Evolutionary conservation across 2,888 invertebrate genomes (phyloP).

Genomic region (Dascillus cervinus): DNA sequence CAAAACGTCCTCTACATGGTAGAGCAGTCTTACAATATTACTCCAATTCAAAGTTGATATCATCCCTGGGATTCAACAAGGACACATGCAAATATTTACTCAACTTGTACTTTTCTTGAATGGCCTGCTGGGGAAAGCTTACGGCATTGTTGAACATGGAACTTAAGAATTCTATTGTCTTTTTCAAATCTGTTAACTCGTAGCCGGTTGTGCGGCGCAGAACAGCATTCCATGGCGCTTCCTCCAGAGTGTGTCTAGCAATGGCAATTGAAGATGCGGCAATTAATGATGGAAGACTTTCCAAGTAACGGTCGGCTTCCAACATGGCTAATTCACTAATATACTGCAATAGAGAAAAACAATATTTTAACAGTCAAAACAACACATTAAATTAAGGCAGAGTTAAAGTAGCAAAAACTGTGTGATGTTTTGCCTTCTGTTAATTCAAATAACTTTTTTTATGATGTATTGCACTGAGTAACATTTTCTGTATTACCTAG

Average conservation of each 20-base stretch:
- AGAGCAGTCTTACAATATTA: constrained; percentile 7
- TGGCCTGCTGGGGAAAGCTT: constrained; percentile 69
- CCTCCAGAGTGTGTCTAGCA: constrained; percentile 65
- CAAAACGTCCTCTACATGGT: constrained; percentile 3
- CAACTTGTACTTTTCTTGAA: constrained; percentile 81
- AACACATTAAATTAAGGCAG: too few relatives aligned
- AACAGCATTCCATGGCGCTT: constrained; percentile 56
- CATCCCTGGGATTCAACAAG: constrained; percentile 9
- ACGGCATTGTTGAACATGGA: constrained; percentile 62
- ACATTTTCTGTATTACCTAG: too few relatives aligned
- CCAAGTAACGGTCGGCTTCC: constrained; percentile 80
- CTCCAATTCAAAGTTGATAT: too few relatives aligned
- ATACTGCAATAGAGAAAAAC: too few relatives aligned
- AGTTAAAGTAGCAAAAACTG: too few relatives aligned
- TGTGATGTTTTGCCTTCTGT: too few relatives aligned
- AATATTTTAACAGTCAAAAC: too few relatives aligned
- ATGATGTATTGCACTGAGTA: too few relatives aligned
- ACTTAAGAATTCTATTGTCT: constrained; percentile 60
- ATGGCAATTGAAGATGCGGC: constrained; percentile 76
- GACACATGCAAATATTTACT: constrained; percentile 51
- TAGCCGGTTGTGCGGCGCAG: constrained; percentile 63
- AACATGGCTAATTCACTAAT: constrained; percentile 77
- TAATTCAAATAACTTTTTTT: too few relatives aligned
- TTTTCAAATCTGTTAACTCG: constrained; percentile 54
- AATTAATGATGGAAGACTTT: constrained; percentile 72